Base-by-base conservation (phyloP, 2,797 vertebrate species). In the Hippopotamyrus pictus region DNA sequence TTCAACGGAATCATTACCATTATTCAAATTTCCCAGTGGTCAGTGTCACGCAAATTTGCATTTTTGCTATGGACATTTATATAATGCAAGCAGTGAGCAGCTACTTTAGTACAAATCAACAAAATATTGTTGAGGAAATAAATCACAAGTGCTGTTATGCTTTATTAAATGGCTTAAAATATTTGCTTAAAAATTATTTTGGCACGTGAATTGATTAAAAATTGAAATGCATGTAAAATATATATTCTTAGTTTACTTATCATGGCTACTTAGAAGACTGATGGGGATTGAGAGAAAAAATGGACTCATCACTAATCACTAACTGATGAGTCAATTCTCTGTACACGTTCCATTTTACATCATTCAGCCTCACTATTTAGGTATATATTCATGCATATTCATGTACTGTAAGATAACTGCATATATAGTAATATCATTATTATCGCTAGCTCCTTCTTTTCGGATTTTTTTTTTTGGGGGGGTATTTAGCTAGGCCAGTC, bases 1-100 rank as follows among this genome's bases (percentile, higher is more conserved):
- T 29, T 69, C 57, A 0, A 19, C 19, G 7, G 73, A 83, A 86
- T 85, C 33, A 85, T 73, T 46, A n/a, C 25, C 79, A 85, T 86
- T 51, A 62, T 86, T 86, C 83, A 37, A 54, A 86, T 57, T 89
- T 83, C 25, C n/a, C 88, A 82, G 44, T 14, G 88, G 88, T 69
- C 57, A 88, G 44, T 44, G 22, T 65, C 82, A 48, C 57, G 14
- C 19, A 2, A 19, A 69, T 86, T 86, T 73, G 57, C 83, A 86
- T 53, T n/a, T 19, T 37, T 29, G 46, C 44, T 51, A 83, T 51
- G 4, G 46, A 54, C 6, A n/a, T 86, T 86, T 69, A 69, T 65
- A n/a, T 33, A 50, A 65, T 25, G 33, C 22, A 65, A 48, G 22
- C 1, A 19, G 12, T 85, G 44, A 84, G 53, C 41, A 44, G 79